Evolutionary conservation across 2,888 invertebrate genomes (phyloP).

Genomic region (Pachydiplax longipennis): DNA sequence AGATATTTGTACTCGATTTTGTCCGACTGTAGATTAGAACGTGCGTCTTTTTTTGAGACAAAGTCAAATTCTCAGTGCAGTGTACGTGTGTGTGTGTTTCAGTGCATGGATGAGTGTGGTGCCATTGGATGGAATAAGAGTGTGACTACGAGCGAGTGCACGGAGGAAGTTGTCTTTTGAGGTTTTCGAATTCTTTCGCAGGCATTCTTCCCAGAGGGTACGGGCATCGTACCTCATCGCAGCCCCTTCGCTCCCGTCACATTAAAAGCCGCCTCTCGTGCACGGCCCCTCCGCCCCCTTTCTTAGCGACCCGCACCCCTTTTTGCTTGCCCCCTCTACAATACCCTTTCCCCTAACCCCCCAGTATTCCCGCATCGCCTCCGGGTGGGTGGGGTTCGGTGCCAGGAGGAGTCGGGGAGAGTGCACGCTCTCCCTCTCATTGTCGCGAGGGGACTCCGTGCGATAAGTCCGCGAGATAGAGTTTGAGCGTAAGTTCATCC

Average conservation of each 20-base stretch:
- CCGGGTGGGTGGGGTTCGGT: conserved; percentile 5
- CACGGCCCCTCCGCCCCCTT: neutral
- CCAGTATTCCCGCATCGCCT: neutral
- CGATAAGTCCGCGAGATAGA: neutral
- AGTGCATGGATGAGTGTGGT: neutral
- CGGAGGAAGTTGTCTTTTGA: neutral
- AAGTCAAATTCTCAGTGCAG: neutral
- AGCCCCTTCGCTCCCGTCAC: neutral
- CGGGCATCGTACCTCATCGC: neutral
- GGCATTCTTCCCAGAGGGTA: neutral
- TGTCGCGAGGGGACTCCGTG: neutral
- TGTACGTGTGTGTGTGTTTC: neutral
- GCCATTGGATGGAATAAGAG: neutral
- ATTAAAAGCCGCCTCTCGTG: neutral
- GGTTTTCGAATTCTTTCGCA: neutral
- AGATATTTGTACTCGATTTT: no score
- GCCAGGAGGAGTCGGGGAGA: neutral
- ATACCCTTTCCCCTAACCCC: neutral
- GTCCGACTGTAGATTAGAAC: neutral
- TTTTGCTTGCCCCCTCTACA: neutral
- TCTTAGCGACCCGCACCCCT: neutral
- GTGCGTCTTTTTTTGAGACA: neutral
- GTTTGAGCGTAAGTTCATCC: neutral
- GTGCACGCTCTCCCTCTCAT: neutral
- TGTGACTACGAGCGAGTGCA: neutral